Conservation (phyloP, 2,888 invertebrate species). For the Melieria omissa region DNA sequence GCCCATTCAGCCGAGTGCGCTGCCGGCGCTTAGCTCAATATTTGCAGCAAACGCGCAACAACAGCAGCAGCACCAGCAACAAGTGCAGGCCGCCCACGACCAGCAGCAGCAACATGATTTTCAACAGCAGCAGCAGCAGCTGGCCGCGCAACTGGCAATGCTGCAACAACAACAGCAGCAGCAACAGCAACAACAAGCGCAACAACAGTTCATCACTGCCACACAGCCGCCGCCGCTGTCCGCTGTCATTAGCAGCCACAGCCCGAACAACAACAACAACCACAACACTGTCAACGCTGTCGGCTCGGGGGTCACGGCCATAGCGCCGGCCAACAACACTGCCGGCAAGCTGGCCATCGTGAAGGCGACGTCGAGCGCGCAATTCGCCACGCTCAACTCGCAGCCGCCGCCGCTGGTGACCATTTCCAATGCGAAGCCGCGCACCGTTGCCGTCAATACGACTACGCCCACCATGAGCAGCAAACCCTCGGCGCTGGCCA, state of each 20-base stretch:
- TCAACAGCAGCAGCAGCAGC: conserved; percentile 50
- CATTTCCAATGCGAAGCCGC: conserved; percentile 49
- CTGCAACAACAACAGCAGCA: conserved; percentile 51
- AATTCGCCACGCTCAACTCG: conserved; percentile 47
- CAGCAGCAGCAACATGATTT: conserved; percentile 39
- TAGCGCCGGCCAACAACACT: conserved; percentile 26
- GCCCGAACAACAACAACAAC: conserved; percentile 47
- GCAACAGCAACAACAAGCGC: conserved; percentile 48
- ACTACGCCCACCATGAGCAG: conserved; percentile 5
- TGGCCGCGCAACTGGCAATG: background rate
- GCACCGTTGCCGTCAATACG: conserved; percentile 29
- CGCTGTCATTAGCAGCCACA: conserved; percentile 45
- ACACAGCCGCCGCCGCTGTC: conserved; percentile 60
- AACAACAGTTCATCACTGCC: conserved; percentile 54
- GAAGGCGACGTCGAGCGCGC: conserved; percentile 44
- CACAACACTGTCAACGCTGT: conserved; percentile 46
- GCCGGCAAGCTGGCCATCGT: conserved; percentile 51
- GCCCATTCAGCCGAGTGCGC: conserved; percentile 55
- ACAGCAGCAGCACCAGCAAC: conserved; percentile 45
- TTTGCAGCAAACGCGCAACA: conserved; percentile 53
- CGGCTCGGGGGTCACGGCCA: conserved; percentile 9
- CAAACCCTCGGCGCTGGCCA: conserved; percentile 49
- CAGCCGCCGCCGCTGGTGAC: conserved; percentile 57
- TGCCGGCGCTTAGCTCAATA: conserved; percentile 62
- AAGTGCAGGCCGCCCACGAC: conserved; percentile 46